These are phyloP conservation scores for Troides oblongomaculatus DNA, from an alignment of 2,888 invertebrate genomes.

Conservation along the genomic window DNA sequence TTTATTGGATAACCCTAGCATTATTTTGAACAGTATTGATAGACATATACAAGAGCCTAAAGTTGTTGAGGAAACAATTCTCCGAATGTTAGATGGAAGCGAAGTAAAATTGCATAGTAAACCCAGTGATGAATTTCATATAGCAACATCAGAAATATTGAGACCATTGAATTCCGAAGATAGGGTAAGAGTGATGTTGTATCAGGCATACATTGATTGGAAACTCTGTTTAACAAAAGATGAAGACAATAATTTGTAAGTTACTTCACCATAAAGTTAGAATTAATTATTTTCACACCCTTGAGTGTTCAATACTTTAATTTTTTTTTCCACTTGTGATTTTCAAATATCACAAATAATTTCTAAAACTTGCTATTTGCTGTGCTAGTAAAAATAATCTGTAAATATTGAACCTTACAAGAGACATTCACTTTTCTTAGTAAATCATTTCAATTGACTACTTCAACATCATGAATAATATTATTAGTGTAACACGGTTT, in stretches of 20 bases:
- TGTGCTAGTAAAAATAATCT: too few relatives aligned
- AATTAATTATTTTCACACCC: neutral
- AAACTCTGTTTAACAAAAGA: conserved; percentile 49
- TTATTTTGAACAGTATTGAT: conserved; percentile 36
- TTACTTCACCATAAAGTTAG: conserved; percentile 29
- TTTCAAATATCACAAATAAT: too few relatives aligned
- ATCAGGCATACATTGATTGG: conserved; percentile 56
- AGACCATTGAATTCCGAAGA: conserved; percentile 35
- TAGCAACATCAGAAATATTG: conserved; percentile 47
- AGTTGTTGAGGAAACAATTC: conserved; percentile 32
- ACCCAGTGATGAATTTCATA: conserved; percentile 51
- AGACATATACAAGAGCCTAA: conserved; percentile 34
- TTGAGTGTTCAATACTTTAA: too few relatives aligned
- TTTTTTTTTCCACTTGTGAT: too few relatives aligned
- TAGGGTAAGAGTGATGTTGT: conserved; percentile 43
- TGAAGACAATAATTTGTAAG: conserved; percentile 63
- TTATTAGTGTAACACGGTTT: too few relatives aligned
- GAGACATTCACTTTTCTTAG: too few relatives aligned
- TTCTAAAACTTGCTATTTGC: too few relatives aligned
- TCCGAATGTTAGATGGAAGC: conserved; percentile 40
- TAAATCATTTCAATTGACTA: too few relatives aligned
- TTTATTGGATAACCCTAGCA: conserved; percentile 35
- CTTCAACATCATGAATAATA: too few relatives aligned
- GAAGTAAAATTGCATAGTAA: conserved; percentile 40
- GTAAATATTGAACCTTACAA: too few relatives aligned